These are phyloP conservation scores for Microctenopoma lineatum DNA, from an alignment of 2,797 vertebrate genomes.

Conservation along the genomic window DNA sequence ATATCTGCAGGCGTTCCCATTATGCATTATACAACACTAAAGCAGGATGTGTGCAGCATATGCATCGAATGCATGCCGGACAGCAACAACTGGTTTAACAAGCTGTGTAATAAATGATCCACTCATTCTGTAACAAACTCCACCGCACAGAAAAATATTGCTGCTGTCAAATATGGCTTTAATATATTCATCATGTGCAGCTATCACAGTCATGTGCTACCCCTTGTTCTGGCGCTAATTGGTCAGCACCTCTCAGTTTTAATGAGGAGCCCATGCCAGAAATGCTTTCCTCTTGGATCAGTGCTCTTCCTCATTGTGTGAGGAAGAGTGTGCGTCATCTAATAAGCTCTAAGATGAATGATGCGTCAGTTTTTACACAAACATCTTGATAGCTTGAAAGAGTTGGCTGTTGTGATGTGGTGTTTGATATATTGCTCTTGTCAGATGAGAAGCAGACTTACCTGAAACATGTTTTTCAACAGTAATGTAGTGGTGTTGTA, in stretches of 20 bases:
- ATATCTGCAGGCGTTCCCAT: background rate
- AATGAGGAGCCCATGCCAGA: conserved; percentile 31
- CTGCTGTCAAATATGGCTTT: conserved; percentile 41
- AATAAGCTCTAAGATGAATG: conserved; percentile 16
- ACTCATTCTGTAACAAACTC: conserved; percentile 26
- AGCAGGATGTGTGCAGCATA: conserved; percentile 3
- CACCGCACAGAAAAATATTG: conserved; percentile 29
- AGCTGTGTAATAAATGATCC: conserved; percentile 49
- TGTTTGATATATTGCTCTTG: conserved; percentile 16
- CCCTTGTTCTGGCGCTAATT: conserved; percentile 8
- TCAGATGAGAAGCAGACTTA: background rate
- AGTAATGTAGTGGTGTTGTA: too few species aligned
- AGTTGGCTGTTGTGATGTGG: conserved; percentile 4
- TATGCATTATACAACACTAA: background rate
- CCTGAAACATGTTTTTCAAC: background rate
- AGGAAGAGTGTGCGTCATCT: background rate
- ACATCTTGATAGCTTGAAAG: conserved; percentile 6
- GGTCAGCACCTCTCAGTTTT: conserved; percentile 9
- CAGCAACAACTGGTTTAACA: conserved; percentile 28
- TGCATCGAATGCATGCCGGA: conserved; percentile 9
- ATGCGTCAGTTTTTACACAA: conserved; percentile 12
- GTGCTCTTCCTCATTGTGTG: background rate
- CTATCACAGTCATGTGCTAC: background rate
- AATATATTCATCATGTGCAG: conserved; percentile 50
- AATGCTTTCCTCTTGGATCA: background rate